Evolutionary conservation across 2,888 invertebrate species (phyloP).

Genomic region (Agrochola lota): DNA sequence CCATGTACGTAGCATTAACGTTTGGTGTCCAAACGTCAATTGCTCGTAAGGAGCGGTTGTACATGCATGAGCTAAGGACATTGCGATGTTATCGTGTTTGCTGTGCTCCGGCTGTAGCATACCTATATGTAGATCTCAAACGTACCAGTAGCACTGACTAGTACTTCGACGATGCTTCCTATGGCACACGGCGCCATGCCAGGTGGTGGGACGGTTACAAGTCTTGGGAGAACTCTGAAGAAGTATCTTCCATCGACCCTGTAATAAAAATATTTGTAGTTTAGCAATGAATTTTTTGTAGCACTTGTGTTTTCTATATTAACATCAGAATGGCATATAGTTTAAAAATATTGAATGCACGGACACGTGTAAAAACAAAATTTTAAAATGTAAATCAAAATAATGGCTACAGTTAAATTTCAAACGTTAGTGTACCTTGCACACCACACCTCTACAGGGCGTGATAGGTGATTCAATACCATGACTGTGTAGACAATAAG

Average conservation of each 20-base stretch:
- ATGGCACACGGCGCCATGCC: conserved; percentile 99
- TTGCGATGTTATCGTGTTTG: conserved; percentile 55
- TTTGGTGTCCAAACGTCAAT: conserved; percentile 49
- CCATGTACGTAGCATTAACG: conserved; percentile 25
- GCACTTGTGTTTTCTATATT: background rate
- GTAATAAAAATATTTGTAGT: conserved; percentile 48
- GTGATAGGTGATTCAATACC: conserved; percentile 23
- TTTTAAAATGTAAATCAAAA: conserved; percentile 9
- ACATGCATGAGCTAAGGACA: conserved; percentile 47
- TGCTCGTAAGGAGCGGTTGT: conserved; percentile 36
- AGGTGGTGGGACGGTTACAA: conserved; percentile 96
- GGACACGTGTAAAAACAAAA: background rate
- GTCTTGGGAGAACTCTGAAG: conserved; percentile 96
- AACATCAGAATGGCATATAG: background rate
- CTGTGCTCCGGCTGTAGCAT: conserved; percentile 4
- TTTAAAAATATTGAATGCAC: background rate
- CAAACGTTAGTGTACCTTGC: conserved; percentile 11
- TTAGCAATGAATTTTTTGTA: background rate
- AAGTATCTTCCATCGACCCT: conserved; percentile 92
- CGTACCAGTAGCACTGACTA: conserved; percentile 95
- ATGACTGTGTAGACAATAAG: conserved; percentile 24
- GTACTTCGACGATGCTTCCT: conserved; percentile 98
- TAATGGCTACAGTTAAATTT: conserved; percentile 22
- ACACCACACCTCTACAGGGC: conserved; percentile 19
- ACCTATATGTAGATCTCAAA: conserved; percentile 7